These are phyloP conservation scores for Enchytraeus crypticus DNA, from an alignment of 2,888 invertebrate species.

Conservation along the genomic window DNA sequence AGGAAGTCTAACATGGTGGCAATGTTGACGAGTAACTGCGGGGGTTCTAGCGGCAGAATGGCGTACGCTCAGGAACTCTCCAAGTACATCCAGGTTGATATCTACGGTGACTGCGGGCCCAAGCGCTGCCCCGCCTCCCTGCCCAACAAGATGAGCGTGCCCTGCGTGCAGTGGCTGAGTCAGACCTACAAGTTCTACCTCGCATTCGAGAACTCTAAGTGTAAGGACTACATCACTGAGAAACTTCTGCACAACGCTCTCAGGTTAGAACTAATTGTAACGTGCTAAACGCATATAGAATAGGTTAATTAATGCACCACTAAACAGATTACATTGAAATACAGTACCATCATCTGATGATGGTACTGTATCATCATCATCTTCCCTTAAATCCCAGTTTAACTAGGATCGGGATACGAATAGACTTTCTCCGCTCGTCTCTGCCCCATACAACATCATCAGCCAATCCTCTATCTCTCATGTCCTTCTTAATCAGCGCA, in stretches of 20 bases:
- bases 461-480: too few relatives aligned
- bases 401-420: too few relatives aligned
- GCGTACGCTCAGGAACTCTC: slow-evolving; percentile 75
- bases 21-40: slow-evolving; percentile 97
- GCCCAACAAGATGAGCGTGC: background rate
- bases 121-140: slow-evolving; percentile 57
- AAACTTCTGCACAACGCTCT: slow-evolving; percentile 12
- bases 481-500: too few relatives aligned
- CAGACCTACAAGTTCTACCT: slow-evolving; percentile 20
- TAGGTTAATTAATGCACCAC: too few relatives aligned
- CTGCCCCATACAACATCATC: too few relatives aligned
- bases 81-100: slow-evolving; percentile 62
- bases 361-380: too few relatives aligned
- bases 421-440: too few relatives aligned
- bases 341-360: too few relatives aligned
- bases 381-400: too few relatives aligned
- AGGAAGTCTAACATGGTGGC: slow-evolving; percentile 89
- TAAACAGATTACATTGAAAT: too few relatives aligned
- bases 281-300: too few relatives aligned
- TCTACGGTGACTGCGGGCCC: slow-evolving; percentile 59
- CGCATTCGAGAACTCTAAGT: slow-evolving; percentile 26
- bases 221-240: slow-evolving; percentile 25
- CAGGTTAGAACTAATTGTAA: slow-evolving; percentile 5
- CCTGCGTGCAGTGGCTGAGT: slow-evolving; percentile 6
- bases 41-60: slow-evolving; percentile 77